These are phyloP conservation scores for Pseudomyrmex flavicornis DNA, from an alignment of 1,140 invertebrate species.

Conservation along the genomic window DNA sequence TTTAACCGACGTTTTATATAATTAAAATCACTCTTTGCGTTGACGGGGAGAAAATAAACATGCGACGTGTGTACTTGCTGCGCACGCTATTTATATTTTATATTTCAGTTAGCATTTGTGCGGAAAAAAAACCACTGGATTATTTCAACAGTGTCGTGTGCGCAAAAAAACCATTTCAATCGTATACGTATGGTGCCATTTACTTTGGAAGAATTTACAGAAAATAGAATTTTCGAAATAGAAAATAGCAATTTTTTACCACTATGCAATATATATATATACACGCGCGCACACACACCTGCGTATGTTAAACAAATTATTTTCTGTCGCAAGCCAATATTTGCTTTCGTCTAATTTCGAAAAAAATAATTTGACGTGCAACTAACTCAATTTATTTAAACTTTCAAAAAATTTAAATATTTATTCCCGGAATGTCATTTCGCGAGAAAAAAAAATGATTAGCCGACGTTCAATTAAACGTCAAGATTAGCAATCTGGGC, in stretches of 20 bases:
- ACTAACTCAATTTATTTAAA: constrained; percentile 11
- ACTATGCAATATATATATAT: no score
- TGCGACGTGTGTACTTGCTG: not conserved
- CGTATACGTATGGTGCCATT: not conserved
- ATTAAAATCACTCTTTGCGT: not conserved
- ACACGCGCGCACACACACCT: no score
- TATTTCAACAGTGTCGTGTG: no score
- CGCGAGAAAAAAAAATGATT: no score
- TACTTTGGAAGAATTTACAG: not conserved
- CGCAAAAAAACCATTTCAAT: not conserved
- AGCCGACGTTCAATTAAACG: not conserved
- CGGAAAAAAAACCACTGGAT: constrained; percentile 10
- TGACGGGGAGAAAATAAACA: not conserved
- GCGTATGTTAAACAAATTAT: constrained; percentile 35
- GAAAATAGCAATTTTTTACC: constrained; percentile 10
- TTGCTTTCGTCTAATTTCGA: not conserved
- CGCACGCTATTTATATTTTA: not conserved
- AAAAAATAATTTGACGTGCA: constrained; percentile 17
- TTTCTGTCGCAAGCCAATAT: not conserved
- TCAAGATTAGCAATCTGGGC: not conserved
- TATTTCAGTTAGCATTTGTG: constrained; percentile 8
- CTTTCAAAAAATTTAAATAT: constrained; percentile 1
- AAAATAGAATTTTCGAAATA: not conserved
- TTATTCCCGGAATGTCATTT: not conserved
- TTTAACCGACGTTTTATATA: not conserved